Base-by-base conservation (phyloP, 92 coral and sea anemone species). In the Siderastrea siderea region DNA sequence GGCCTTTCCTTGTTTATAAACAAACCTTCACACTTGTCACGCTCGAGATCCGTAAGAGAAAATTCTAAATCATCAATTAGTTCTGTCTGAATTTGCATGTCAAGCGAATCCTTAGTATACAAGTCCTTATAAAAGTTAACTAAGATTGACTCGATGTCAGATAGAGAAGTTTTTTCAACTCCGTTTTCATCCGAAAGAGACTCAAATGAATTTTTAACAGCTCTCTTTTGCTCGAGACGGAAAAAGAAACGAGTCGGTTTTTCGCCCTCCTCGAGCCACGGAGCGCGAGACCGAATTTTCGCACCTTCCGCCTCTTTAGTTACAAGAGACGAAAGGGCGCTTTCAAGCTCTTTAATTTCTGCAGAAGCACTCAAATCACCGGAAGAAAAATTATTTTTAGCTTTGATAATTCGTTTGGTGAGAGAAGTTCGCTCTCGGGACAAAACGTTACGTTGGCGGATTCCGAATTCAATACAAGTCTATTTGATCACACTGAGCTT, bases 221-320 rank as follows among this genome's bases (percentile, higher is more conserved):
- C 83, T 1, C 83, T 7, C n/a, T 64, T 47, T 3, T 48, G 47
- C 16, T 79, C 83, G 2, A 47, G 72, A 0, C 73, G 83, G 10
- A 79, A 79, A 12, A 79, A 79, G 14, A 6, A 79, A 1, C 74
- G 73, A 2, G 83, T 79, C 1, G 83, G 73, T 3, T 79, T 79
- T 13, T 82, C 79, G 15, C 87, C 87, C 7, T 82, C 79, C 14
- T 82, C 87, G 0, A 71, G 1, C 87, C 87, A 70, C 7, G 57
- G 51, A 49, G 87, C 79, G 0, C 2, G 54, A 3, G 87, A 82
- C 1, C 79, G 44, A 57, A 70, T 57, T 69, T 82, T 82, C 5
- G 53, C 78, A 2, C 69, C 79, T 45, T 82, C 59, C 1, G 62
- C 60, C 17, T 79, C 72, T 16, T 49, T 63, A 0, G 12, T 4